Base-by-base conservation (phyloP, 2,888 invertebrate species). In the Phyto melanocephala region DNA sequence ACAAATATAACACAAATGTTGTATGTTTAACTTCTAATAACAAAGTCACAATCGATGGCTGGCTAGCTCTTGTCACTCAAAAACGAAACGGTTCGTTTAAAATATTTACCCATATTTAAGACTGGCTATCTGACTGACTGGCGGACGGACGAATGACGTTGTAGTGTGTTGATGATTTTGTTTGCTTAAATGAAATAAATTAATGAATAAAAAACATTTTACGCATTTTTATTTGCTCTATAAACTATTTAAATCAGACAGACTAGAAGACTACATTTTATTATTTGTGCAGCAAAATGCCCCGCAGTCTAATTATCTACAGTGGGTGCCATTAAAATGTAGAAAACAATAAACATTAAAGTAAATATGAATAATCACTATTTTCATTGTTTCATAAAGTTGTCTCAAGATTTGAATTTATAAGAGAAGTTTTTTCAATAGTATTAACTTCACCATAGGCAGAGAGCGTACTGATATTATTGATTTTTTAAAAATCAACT, bases 161-260 rank as follows among this genome's bases (percentile, higher is more conserved):
- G 37, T 11, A 22, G 35, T 28, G 13, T 11, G 22, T 10, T 71
- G 20, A 56, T 65, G 40, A 40, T 8, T 65, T 37, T 75, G 35
- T 65, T 65, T 63, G 35, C 15, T 15, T 65, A 42, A 52, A 52
- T 52, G 13, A 62, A 62, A 62, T 33, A 47, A 2, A 28, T 24
- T 22, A 24, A 52, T 7, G 22, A 20, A n/a, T n/a, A n/a, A n/a
- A n/a, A 40, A 62, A 42, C 2, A 60, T 85, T 86, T 83, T 86
- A 87, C 87, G 87, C 87, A 86, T 86, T 86, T 86, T 68, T 85
- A 81, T 86, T 87, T 85, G 79, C 84, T 77, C 65, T 79, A 80
- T 52, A 80, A 86, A 83, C 81, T 76, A 80, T n/a, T n/a, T 5
- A 28, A 75, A 75, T 52, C 37, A 81, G 60, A 74, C 52, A 71